Conservation (phyloP, 2,797 vertebrate species). For the Paguma larvata region DNA sequence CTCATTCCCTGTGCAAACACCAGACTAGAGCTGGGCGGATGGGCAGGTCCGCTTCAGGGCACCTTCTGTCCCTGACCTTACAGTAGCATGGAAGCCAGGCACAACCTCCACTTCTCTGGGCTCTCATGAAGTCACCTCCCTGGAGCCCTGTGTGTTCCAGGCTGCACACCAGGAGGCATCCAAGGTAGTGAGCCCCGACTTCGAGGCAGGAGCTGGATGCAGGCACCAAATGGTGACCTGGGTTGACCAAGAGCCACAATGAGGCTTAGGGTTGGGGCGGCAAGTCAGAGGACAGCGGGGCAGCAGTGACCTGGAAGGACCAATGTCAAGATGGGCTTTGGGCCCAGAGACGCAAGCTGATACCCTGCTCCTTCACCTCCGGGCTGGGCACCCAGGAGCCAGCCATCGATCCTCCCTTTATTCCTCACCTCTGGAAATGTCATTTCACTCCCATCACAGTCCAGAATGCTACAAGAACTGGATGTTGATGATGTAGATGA, state of each 20-base stretch:
- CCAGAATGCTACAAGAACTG: not conserved
- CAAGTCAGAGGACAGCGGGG: too few species aligned
- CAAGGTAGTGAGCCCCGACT: not conserved
- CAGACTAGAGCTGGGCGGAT: not conserved
- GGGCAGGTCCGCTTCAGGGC: not conserved
- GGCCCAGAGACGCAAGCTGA: not conserved
- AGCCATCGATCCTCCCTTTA: not conserved
- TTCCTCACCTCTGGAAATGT: not conserved
- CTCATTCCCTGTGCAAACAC: not conserved
- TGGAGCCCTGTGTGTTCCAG: not conserved
- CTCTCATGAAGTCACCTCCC: not conserved
- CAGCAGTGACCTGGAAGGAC: not conserved
- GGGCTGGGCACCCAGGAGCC: fast-evolving
- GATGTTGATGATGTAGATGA: not conserved
- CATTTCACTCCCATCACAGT: not conserved
- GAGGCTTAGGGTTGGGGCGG: not conserved
- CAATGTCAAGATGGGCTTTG: fast-evolving
- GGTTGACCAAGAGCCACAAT: not conserved
- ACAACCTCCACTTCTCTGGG: fast-evolving
- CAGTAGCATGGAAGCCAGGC: not conserved
- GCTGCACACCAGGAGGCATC: not conserved
- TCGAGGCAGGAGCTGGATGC: not conserved
- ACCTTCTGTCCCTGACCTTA: not conserved
- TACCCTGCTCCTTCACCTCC: not conserved
- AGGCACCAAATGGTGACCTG: too few species aligned